phyloP scores from a whole-genome alignment of 2,888 invertebrate genomes.

The Trachelus troglodyta region DNA sequence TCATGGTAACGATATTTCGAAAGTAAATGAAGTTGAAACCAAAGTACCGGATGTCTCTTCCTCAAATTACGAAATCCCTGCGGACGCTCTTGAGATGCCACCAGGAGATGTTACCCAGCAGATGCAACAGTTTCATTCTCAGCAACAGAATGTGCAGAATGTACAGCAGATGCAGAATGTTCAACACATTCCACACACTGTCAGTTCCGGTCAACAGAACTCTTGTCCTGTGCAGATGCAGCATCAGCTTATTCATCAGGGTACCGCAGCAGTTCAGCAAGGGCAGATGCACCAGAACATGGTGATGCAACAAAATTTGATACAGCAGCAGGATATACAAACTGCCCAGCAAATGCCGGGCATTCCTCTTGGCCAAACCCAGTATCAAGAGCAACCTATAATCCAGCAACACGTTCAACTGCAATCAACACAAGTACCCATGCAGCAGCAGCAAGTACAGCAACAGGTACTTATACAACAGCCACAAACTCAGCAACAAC shows the following conservation, averaged over 20 bases:
- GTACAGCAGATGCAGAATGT: conserved; percentile 28
- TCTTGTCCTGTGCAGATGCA: conserved; percentile 29
- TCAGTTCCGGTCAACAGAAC: conserved; percentile 23
- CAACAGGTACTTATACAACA: conserved; percentile 4
- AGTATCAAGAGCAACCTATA: conserved; percentile 33
- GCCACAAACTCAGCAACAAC: conserved; percentile 15
- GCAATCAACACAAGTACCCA: conserved; percentile 35
- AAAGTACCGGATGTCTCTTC: conserved; percentile 1
- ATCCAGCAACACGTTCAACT: conserved; percentile 43
- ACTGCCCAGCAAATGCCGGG: not conserved
- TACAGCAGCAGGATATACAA: conserved; percentile 2
- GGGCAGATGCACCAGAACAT: conserved; percentile 33
- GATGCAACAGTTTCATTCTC: not conserved
- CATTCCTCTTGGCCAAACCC: not conserved
- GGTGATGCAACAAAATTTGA: conserved; percentile 22
- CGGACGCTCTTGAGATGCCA: not conserved
- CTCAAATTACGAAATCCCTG: not conserved
- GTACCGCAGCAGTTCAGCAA: conserved; percentile 17
- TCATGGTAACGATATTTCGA: not conserved
- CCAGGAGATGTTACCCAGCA: not conserved
- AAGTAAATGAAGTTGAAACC: conserved; percentile 9
- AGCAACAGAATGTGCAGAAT: conserved; percentile 32
- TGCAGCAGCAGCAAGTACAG: conserved; percentile 29
- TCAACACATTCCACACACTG: conserved; percentile 29
- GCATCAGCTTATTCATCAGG: conserved; percentile 28